Percentiles rank a stretch among this genome's conserved stretches.
phyloP scores from a whole-genome alignment of 2,888 invertebrate genomes.

The Chrysodeixis includens region DNA sequence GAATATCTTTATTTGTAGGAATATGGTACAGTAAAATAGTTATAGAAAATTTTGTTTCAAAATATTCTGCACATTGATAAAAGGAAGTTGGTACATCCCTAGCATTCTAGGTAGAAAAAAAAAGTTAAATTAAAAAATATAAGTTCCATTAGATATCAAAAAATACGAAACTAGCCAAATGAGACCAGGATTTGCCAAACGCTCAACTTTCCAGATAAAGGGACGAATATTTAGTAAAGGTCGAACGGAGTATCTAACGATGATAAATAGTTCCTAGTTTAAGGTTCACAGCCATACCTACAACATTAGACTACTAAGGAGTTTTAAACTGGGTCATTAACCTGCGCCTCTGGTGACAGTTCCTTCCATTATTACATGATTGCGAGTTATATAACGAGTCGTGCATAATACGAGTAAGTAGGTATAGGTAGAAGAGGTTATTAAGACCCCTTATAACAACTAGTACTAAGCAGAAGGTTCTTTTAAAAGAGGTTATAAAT shows the following conservation, averaged over 20 bases:
- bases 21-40: too few species aligned
- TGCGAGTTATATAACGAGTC: not conserved
- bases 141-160: not conserved
- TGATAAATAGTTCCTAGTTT: slow-evolving; percentile 2
- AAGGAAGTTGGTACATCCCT: too few species aligned
- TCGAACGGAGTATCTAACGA: not conserved
- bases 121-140: too few species aligned
- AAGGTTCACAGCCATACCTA: not conserved
- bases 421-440: not conserved
- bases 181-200: not conserved
- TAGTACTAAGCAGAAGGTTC: too few species aligned
- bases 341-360: not conserved
- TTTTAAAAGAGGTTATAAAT: too few species aligned
- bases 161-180: not conserved
- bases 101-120: too few species aligned
- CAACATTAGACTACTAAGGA: not conserved
- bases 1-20: too few species aligned
- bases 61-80: too few species aligned
- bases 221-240: not conserved
- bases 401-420: not conserved
- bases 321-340: not conserved
- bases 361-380: slow-evolving; percentile 7
- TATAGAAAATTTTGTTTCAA: too few species aligned
- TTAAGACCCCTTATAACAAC: too few species aligned
- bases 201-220: not conserved